Evolutionary conservation across 1,140 invertebrate genomes (phyloP).

Genomic region (Drosophila sulfurigaster): DNA sequence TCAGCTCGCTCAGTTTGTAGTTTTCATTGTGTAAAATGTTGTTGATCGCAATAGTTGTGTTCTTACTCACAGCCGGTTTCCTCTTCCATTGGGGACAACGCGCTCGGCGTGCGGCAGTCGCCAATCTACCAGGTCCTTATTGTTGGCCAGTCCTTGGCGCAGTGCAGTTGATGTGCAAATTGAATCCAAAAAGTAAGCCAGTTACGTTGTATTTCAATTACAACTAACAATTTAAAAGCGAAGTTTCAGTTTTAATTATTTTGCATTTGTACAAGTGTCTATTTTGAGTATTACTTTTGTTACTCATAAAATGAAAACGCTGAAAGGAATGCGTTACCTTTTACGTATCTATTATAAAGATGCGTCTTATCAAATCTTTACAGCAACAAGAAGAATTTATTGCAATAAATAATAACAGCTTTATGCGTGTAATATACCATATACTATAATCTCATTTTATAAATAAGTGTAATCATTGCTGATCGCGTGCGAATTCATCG

Average conservation of each 20-base stretch:
- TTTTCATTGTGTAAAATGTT: slow-evolving; percentile 65
- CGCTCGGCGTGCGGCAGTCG: slow-evolving; percentile 53
- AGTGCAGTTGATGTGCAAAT: slow-evolving; percentile 34
- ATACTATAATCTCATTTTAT: no score
- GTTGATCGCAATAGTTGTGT: slow-evolving; percentile 58
- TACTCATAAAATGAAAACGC: no score
- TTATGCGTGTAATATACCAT: no score
- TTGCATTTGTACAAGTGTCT: no score
- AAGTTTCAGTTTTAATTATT: no score
- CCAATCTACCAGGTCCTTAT: slow-evolving; percentile 67
- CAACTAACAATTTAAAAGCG: background rate
- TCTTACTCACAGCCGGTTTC: slow-evolving; percentile 44
- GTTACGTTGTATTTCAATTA: background rate
- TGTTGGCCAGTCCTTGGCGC: slow-evolving; percentile 57
- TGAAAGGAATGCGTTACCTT: no score
- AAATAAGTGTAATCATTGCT: no score
- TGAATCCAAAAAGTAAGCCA: slow-evolving; percentile 66
- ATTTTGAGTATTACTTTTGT: no score
- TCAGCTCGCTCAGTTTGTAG: background rate
- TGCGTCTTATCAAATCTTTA: no score
- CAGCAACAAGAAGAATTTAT: no score
- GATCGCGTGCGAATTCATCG: no score
- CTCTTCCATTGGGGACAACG: slow-evolving; percentile 50
- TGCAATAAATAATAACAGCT: background rate
- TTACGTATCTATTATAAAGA: no score